phyloP scores from a whole-genome alignment of 2,888 invertebrate genomes.

The Eupithecia dodoneata region DNA sequence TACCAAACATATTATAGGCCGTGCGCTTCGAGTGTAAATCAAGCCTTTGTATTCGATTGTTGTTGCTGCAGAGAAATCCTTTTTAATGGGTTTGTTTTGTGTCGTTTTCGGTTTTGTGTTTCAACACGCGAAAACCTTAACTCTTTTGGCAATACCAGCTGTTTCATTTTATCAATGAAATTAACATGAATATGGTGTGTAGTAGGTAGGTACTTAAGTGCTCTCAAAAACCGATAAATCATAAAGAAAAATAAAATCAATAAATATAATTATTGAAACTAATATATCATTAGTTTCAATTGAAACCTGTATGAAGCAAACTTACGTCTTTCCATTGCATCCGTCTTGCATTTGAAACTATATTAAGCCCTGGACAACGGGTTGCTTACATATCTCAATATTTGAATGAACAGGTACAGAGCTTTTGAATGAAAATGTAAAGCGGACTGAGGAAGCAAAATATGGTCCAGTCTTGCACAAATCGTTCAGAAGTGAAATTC shows the following conservation, averaged over 20 bases:
- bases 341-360: neutral
- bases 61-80: constrained; percentile 25
- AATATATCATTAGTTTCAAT: neutral
- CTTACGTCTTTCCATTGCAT: neutral
- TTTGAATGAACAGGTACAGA: neutral
- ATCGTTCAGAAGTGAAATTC: constrained; percentile 48
- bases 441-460: constrained; percentile 41
- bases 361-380: neutral
- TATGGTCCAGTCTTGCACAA: constrained; percentile 50
- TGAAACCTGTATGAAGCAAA: neutral
- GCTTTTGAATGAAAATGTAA: neutral
- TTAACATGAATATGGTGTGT: neutral
- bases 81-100: constrained; percentile 1
- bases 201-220: neutral
- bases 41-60: constrained; percentile 38
- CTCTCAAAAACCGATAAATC: neutral
- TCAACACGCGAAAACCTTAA: neutral
- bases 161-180: neutral
- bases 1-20: constrained; percentile 46
- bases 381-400: neutral
- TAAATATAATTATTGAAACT: no score
- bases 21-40: constrained; percentile 43
- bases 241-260: no score
- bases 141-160: neutral
- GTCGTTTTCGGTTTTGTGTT: constrained; percentile 10